Conservation (phyloP, 2,113 vertebrate species). For the Columba livia region DNA sequence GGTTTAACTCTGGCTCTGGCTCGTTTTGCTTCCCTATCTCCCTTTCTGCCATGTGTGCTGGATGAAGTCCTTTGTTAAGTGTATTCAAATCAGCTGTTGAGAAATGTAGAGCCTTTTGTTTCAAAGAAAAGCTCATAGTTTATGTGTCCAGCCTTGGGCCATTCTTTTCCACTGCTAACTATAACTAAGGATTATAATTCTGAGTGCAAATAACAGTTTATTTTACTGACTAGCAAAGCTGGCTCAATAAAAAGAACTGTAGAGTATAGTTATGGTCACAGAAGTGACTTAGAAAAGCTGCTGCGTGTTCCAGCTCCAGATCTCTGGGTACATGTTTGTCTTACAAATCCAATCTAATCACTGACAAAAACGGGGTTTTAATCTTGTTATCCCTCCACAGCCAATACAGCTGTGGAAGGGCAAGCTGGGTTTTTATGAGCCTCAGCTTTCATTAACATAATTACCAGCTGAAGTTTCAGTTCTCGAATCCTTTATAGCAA, state of each 20-base stretch:
- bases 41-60: not conserved
- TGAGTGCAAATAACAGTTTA: not conserved
- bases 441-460: conserved; percentile 33
- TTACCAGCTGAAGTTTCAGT: not conserved
- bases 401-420: not conserved
- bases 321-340: not conserved
- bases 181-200: not conserved
- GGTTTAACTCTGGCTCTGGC: not conserved
- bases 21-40: not conserved
- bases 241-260: not conserved
- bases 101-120: not conserved
- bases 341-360: not conserved
- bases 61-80: not conserved
- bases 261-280: not conserved
- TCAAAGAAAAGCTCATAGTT: not conserved
- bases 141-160: not conserved
- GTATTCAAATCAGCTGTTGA: not conserved
- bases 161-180: not conserved
- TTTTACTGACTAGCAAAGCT: not conserved
- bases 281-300: not conserved
- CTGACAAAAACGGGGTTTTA: not conserved
- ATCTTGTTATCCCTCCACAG: not conserved
- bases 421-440: not conserved
- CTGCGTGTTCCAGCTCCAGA: not conserved
- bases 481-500: conserved; percentile 4